Percentiles rank a stretch among this genome's conserved stretches.
Conservation (phyloP, 2,888 invertebrate species). For the Capitulum mitella region DNA sequence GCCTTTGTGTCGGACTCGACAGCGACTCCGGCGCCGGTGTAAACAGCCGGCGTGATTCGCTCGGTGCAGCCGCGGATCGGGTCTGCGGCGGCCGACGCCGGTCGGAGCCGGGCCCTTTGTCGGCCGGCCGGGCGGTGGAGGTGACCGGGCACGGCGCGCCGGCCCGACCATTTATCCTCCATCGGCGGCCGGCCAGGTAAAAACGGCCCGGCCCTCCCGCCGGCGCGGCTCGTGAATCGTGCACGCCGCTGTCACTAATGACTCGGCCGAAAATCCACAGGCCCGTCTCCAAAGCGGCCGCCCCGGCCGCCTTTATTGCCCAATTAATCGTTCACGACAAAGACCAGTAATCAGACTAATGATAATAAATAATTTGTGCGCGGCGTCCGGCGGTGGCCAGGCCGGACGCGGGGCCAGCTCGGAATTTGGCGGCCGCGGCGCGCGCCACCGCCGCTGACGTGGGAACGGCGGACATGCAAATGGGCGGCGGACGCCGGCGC, state of each 20-base stretch:
- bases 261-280: conserved; percentile 18
- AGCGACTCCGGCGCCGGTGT: neutral
- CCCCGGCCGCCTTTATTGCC: conserved; percentile 9
- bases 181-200: neutral
- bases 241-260: conserved; percentile 3
- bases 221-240: conserved; percentile 14
- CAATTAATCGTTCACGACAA: conserved; percentile 16
- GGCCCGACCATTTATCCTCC: neutral
- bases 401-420: neutral
- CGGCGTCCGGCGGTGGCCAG: neutral
- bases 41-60: neutral
- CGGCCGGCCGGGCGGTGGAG: neutral
- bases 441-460: neutral
- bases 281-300: conserved; percentile 16
- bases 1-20: neutral
- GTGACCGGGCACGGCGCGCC: neutral
- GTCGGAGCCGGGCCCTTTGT: neutral
- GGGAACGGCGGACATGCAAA: conserved; percentile 19
- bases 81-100: neutral
- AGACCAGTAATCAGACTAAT: conserved; percentile 9
- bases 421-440: neutral
- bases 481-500: neutral
- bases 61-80: neutral
- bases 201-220: neutral
- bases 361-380: conserved; percentile 21